A percentile compares a stretch with the other conserved stretches of the same genome.
Conservation (phyloP, 2,113 vertebrate species). For the Hippocampus barbouri region DNA sequence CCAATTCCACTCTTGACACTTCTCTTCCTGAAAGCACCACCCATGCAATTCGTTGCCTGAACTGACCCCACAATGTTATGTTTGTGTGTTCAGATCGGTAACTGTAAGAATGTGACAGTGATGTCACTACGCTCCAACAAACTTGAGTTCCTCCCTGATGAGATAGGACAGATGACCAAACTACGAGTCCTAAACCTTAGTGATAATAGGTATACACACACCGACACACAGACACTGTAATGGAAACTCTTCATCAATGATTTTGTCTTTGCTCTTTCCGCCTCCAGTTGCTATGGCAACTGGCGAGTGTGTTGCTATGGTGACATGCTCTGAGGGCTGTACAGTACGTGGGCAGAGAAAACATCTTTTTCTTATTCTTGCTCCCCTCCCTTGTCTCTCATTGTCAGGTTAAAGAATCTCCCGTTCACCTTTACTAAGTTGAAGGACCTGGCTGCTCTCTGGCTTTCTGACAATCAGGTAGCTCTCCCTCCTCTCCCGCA, state of each 20-base stretch:
- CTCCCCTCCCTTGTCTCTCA: conserved; percentile 14
- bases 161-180: conserved; percentile 99
- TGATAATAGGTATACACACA: conserved; percentile 86
- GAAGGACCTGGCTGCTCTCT: conserved; percentile 95
- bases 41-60: neutral
- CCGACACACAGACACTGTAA: neutral
- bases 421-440: conserved; percentile 98
- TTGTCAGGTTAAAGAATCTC: conserved; percentile 90
- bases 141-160: conserved; percentile 94
- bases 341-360: conserved; percentile 49
- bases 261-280: conserved; percentile 13
- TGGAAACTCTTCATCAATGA: conserved; percentile 49
- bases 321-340: conserved; percentile 54
- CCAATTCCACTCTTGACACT: neutral
- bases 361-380: conserved; percentile 33
- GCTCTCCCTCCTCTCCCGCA: conserved; percentile 8
- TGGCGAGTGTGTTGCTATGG: conserved; percentile 59
- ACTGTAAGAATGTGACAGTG: conserved; percentile 94
- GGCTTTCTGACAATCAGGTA: conserved; percentile 99
- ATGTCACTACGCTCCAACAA: conserved; percentile 99
- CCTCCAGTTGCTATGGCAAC: conserved; percentile 46
- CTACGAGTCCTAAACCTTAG: conserved; percentile 93
- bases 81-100: conserved; percentile 82
- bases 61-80: conserved; percentile 9
- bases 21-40: neutral